These are phyloP conservation scores for Capreolus pygargus DNA, from an alignment of 2,113 vertebrate genomes.

Conservation along the genomic window DNA sequence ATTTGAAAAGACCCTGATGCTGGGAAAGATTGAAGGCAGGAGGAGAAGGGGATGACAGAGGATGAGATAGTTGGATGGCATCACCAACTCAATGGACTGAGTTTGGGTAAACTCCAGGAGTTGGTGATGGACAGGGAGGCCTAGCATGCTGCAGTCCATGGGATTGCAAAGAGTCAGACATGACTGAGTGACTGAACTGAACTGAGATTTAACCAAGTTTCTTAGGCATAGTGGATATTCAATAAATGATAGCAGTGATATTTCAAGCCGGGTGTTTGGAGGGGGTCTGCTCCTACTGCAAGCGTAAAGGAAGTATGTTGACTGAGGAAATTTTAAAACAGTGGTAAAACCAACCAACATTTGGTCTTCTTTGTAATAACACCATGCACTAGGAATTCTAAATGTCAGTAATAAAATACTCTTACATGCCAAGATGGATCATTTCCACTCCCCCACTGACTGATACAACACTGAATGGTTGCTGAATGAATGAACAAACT, in stretches of 20 bases:
- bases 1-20: not conserved
- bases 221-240: not conserved
- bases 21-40: not conserved
- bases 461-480: not conserved
- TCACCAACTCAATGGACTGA: not conserved
- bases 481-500: not conserved
- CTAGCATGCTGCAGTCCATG: not conserved
- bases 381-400: not conserved
- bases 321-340: not conserved
- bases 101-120: not conserved
- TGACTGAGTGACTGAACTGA: not conserved
- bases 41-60: not conserved
- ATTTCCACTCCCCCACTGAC: not conserved
- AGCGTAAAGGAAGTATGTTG: not conserved
- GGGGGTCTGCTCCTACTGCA: not conserved
- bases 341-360: not conserved
- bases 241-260: not conserved
- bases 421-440: not conserved
- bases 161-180: rapidly evolving
- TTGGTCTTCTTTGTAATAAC: not conserved
- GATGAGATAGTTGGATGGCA: not conserved
- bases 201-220: not conserved
- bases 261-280: not conserved
- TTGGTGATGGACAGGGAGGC: not conserved
- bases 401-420: constrained; percentile 10